Evolutionary conservation across 2,113 vertebrate genomes (phyloP), one percentile per base, ranked within the genome.

Genomic region (Halichoeres trimaculatus): DNA sequence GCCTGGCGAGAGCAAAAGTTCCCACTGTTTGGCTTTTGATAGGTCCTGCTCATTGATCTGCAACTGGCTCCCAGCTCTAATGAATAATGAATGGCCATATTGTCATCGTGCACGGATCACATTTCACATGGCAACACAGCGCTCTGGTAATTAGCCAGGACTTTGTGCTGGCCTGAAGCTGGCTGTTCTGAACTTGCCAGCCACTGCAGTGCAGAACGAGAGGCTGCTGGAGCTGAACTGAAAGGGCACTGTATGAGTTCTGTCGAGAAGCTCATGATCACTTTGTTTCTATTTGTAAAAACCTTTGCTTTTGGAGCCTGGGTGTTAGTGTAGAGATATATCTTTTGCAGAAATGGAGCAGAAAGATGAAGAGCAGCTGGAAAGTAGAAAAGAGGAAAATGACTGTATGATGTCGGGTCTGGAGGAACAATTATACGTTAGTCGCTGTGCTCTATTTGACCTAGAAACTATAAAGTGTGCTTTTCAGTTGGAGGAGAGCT

Each of bases 1-100:
- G 62, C 76, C 60, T 51, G 63, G 54, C 40, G 43, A 61, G 65
- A 26, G 80, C 63, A 73, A 43, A 65, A 74, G 75, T 17, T 71
- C 58, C 76, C 69, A 38, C 78, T 69, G 70, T 86, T 88, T 89
- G 89, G 85, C 85, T 90, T 91, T 86, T 85, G 88, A 91, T 84
- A 66, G 85, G 61, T 70, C 69, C 64, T 53, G 65, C 60, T 53
- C 86, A 90, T 91, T 89, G 89, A 93, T 93, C 86, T 90, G 74
- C 85, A 73, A 84, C 76, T 78, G 70, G 71, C 72, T 85, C 76
- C 84, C 61, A 83, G 81, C 75, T 55, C 81, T 82, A 61, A 91
- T 94, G 90, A 93, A 94, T 93, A 93, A 94, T 94, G 92, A 94
- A 94, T 90, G 90, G 80, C 54, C 88, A 85, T 88, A 91, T 88